Evolutionary conservation across 2,113 vertebrate species (phyloP).

Genomic region (Corythoichthys intestinalis): DNA sequence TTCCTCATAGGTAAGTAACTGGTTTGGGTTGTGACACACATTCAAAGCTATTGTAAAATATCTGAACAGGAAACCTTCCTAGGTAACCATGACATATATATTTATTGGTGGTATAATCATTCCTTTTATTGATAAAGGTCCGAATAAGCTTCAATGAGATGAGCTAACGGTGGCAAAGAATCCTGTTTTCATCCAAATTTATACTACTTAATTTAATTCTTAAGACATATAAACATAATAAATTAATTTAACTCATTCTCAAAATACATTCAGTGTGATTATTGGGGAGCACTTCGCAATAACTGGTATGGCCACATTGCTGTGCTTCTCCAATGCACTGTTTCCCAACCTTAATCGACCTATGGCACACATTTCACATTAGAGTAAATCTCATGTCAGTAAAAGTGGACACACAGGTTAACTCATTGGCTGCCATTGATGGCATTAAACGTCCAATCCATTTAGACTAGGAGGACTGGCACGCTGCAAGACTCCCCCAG

Average conservation of each 20-base stretch:
- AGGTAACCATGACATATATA: neutral
- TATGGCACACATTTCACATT: too few species aligned
- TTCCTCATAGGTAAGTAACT: constrained; percentile 78
- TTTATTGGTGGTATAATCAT: constrained; percentile 15
- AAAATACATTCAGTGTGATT: neutral
- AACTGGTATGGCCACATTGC: neutral
- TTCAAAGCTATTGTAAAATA: neutral
- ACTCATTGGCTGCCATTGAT: too few species aligned
- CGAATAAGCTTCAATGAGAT: constrained; percentile 5
- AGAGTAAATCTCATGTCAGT: too few species aligned
- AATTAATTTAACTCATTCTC: neutral
- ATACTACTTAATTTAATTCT: neutral
- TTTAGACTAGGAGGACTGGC: too few species aligned
- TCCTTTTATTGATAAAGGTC: constrained; percentile 16
- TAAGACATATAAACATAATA: neutral
- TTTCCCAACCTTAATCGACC: neutral
- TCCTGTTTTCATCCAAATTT: neutral
- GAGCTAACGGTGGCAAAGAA: constrained; percentile 8
- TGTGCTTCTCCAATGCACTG: too few species aligned
- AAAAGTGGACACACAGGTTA: too few species aligned
- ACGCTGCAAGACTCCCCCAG: too few species aligned
- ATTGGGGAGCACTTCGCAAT: too few species aligned
- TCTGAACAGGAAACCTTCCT: neutral
- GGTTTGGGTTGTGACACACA: constrained; percentile 2
- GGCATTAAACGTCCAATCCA: too few species aligned